These are phyloP conservation scores for Acanthopagrus latus DNA, from an alignment of 2,797 vertebrate species.

Conservation along the genomic window DNA sequence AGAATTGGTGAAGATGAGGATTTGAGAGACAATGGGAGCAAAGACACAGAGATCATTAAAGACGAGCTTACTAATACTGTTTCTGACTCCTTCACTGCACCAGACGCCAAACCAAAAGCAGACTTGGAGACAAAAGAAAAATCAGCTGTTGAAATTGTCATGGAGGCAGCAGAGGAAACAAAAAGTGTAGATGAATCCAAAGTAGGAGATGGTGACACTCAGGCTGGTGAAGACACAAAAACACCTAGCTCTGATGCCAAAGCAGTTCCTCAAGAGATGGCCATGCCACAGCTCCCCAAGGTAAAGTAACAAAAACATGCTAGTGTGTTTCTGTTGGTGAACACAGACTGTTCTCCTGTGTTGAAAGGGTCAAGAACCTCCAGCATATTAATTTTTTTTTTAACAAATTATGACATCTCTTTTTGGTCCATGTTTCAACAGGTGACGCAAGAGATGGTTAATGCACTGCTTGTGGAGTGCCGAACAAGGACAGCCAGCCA, in stretches of 20 bases:
- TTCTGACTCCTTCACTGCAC: not conserved
- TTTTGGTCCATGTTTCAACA: constrained; percentile 30
- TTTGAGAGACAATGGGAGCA: not conserved
- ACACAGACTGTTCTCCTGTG: not conserved
- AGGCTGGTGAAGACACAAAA: constrained; percentile 11
- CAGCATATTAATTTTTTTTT: not conserved
- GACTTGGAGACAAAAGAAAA: not conserved
- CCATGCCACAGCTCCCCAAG: constrained; percentile 47
- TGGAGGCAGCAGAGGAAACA: constrained; percentile 14
- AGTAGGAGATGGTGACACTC: not conserved
- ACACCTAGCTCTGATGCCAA: not conserved
- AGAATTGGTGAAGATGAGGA: not conserved
- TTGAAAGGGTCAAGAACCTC: not conserved
- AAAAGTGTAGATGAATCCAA: not conserved
- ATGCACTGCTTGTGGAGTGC: constrained; percentile 65
- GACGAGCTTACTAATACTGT: fast-evolving
- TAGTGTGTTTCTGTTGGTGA: not conserved
- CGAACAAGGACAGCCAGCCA: constrained; percentile 23
- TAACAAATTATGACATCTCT: not conserved
- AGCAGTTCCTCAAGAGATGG: not conserved
- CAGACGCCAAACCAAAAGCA: not conserved
- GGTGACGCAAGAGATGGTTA: constrained; percentile 70
- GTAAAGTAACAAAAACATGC: constrained; percentile 29
- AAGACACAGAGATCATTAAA: not conserved
- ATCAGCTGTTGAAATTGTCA: not conserved